Evolutionary conservation across 2,113 vertebrate genomes (phyloP).

Genomic region (Plestiodon gilberti): DNA sequence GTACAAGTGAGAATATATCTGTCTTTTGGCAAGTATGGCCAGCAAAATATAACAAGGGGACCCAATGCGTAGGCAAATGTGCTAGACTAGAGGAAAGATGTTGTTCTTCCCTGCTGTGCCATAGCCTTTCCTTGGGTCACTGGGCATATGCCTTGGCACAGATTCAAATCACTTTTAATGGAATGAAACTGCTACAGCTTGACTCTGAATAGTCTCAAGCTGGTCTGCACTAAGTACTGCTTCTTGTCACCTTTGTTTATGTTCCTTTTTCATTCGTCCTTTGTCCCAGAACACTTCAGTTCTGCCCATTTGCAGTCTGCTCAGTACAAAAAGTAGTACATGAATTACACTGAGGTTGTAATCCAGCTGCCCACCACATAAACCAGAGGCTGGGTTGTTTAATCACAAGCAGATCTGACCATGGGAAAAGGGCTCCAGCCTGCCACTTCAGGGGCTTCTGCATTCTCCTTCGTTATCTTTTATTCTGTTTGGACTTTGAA

Average conservation of each 20-base stretch:
- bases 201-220: background rate
- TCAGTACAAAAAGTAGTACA: background rate
- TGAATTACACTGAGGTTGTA: background rate
- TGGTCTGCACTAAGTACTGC: background rate
- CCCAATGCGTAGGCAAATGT: background rate
- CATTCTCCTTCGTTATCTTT: constrained; percentile 7
- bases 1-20: background rate
- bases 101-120: background rate
- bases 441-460: background rate
- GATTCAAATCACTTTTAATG: background rate
- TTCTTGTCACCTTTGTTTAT: background rate
- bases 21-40: background rate
- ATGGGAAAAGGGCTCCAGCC: background rate
- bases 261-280: background rate
- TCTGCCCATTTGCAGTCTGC: background rate
- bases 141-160: background rate
- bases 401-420: background rate
- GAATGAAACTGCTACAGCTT: background rate
- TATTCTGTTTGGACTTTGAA: constrained; percentile 22
- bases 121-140: background rate
- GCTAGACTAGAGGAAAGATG: too few species aligned
- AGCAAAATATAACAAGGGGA: background rate
- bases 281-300: background rate
- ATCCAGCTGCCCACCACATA: background rate
- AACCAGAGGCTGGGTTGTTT: background rate